Conservation (phyloP, 2,797 vertebrate genomes). For the Xyrichtys novacula region DNA sequence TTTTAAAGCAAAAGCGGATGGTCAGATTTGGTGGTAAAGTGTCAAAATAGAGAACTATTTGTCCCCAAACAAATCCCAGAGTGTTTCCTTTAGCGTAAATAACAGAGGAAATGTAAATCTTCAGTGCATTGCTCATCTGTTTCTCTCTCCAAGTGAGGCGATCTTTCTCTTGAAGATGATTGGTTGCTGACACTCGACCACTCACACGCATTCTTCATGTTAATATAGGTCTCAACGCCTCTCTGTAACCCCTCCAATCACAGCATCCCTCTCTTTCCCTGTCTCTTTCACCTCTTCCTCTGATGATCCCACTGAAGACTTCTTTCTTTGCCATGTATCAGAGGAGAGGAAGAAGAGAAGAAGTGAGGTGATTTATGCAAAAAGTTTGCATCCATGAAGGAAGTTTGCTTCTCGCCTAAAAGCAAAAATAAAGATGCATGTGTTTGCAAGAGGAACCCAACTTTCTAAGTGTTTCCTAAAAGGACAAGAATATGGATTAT, state of each 20-base stretch:
- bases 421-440: slow-evolving; percentile 2
- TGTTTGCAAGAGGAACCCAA: slow-evolving; percentile 2
- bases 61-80: neutral
- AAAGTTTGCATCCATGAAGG: slow-evolving; percentile 2
- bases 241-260: slow-evolving; percentile 26
- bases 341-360: neutral
- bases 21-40: too few relatives aligned
- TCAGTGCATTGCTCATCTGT: neutral
- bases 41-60: neutral
- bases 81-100: neutral
- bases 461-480: slow-evolving; percentile 2
- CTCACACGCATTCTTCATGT: neutral
- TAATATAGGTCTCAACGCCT: neutral
- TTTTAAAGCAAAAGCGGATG: too few relatives aligned
- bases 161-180: slow-evolving; percentile 12
- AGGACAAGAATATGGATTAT: neutral
- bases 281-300: slow-evolving; percentile 12
- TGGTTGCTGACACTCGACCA: neutral
- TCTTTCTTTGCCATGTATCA: slow-evolving; percentile 26
- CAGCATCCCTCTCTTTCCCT: neutral
- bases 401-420: slow-evolving; percentile 6
- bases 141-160: neutral
- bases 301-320: slow-evolving; percentile 22
- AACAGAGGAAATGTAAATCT: neutral
- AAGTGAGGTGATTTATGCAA: slow-evolving; percentile 5